Conservation (phyloP, 1,140 invertebrate species). For the Drosophila pseudoobscura region DNA sequence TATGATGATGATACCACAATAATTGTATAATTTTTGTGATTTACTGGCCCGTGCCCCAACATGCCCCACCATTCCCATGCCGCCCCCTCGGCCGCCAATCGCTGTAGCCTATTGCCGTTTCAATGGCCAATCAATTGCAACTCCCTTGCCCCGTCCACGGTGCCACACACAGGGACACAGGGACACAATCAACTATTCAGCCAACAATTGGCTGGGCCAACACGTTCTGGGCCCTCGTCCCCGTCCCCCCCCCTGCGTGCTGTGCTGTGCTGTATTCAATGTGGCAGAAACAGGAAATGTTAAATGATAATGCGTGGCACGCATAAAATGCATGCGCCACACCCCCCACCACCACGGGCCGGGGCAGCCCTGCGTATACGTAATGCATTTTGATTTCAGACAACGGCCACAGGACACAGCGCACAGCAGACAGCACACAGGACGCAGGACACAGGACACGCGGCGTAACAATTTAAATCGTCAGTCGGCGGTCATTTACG, state of each 20-base stretch:
- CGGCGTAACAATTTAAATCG: conserved; percentile 75
- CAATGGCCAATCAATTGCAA: conserved; percentile 48
- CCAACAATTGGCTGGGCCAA: conserved; percentile 39
- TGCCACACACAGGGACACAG: conserved; percentile 2
- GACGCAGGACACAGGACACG: too few relatives aligned
- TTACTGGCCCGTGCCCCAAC: too few relatives aligned
- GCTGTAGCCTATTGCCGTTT: conserved; percentile 28
- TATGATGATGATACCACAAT: too few relatives aligned
- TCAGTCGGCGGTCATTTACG: conserved; percentile 72
- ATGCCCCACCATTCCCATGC: too few relatives aligned
- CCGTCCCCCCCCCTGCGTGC: too few relatives aligned
- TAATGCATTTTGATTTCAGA: conserved; percentile 81
- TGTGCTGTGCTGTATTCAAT: conserved; percentile 13
- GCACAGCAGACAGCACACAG: background rate
- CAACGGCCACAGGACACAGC: conserved; percentile 30
- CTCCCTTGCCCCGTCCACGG: background rate
- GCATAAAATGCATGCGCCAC: conserved; percentile 67
- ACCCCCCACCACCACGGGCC: background rate
- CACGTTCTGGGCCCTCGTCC: background rate
- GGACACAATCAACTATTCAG: conserved; percentile 51
- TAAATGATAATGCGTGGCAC: conserved; percentile 79
- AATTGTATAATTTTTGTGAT: too few relatives aligned
- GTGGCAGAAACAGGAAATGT: conserved; percentile 65
- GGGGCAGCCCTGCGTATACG: conserved; percentile 58
- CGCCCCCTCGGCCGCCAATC: background rate